Conservation (phyloP, 1,140 invertebrate species). For the Nasonia giraulti region DNA sequence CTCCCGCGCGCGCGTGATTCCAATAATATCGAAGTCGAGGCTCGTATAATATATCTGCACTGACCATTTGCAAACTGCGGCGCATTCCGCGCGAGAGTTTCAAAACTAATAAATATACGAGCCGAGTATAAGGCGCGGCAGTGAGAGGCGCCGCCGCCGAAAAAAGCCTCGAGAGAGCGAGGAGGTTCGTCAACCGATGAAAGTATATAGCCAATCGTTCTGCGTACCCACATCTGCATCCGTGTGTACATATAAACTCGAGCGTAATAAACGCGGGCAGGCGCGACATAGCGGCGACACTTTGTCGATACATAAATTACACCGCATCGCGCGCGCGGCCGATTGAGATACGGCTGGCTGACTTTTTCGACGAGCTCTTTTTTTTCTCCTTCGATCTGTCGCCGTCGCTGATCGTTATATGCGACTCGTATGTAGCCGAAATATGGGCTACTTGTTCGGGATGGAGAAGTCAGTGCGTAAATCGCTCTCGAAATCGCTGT, state of each 20-base stretch:
- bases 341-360: background rate
- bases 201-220: background rate
- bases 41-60: background rate
- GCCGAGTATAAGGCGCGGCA: background rate
- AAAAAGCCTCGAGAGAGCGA: background rate
- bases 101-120: slow-evolving; percentile 27
- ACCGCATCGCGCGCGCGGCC: background rate
- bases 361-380: background rate
- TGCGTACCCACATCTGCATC: background rate
- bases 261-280: background rate
- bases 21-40: background rate
- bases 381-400: background rate
- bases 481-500: slow-evolving; percentile 9
- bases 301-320: slow-evolving; percentile 29
- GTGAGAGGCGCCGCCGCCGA: slow-evolving; percentile 7
- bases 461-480: background rate
- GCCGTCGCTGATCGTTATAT: no score
- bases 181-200: background rate
- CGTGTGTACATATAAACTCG: background rate
- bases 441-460: no score
- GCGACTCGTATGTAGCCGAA: no score
- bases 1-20: background rate
- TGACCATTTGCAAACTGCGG: background rate
- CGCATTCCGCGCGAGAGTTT: slow-evolving; percentile 12
- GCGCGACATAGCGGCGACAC: background rate